Conservation (phyloP, 2,797 vertebrate genomes). For the Cygnus olor region DNA sequence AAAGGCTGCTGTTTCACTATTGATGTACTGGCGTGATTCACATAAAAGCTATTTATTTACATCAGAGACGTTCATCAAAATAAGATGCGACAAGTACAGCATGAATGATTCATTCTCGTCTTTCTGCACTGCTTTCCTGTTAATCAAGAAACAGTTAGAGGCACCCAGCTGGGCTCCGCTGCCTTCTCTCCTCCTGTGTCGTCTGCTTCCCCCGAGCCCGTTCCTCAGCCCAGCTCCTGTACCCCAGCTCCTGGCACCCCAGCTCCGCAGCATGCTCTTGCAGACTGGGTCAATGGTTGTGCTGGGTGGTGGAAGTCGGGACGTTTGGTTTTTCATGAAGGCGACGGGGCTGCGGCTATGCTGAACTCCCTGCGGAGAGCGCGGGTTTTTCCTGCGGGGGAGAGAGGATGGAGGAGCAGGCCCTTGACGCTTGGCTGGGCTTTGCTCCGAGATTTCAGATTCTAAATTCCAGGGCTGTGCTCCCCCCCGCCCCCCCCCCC, state of each 20-base stretch:
- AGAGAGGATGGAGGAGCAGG: background rate
- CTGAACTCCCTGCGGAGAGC: background rate
- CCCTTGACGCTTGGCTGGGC: background rate
- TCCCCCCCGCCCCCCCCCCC: background rate
- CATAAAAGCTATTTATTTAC: slow-evolving; percentile 80
- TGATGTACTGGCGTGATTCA: background rate
- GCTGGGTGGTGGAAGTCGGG: background rate
- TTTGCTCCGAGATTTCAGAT: background rate
- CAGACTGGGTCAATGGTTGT: background rate
- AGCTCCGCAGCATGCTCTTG: background rate
- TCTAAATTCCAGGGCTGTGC: background rate
- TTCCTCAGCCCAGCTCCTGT: background rate
- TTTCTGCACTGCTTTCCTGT: background rate
- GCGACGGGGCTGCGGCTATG: slow-evolving; percentile 12
- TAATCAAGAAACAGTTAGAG: background rate
- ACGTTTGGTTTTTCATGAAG: slow-evolving; percentile 11
- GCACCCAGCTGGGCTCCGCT: background rate
- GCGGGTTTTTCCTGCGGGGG: background rate
- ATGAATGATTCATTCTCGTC: slow-evolving; percentile 21
- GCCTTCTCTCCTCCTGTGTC: background rate
- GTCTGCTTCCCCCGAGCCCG: background rate
- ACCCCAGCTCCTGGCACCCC: background rate
- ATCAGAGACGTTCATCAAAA: slow-evolving; percentile 32
- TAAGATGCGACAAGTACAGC: slow-evolving; percentile 47
- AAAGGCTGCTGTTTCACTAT: slow-evolving; percentile 4